A percentile compares a stretch with the other conserved stretches of the same genome.
phyloP scores from a whole-genome alignment of 2,888 invertebrate genomes.

The Tribolium freemani region DNA sequence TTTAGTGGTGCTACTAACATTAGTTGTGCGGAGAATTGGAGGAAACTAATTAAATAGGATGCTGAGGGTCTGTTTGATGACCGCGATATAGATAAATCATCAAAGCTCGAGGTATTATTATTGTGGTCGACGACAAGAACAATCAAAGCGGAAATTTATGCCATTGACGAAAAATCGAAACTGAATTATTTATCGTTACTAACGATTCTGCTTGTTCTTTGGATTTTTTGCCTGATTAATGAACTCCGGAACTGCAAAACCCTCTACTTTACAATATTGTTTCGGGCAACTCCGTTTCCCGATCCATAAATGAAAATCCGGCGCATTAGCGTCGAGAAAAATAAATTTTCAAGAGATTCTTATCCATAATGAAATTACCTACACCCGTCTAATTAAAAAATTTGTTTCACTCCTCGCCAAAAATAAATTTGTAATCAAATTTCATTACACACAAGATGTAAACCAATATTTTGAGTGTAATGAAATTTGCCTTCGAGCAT shows the following conservation, averaged over 20 bases:
- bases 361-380: background rate
- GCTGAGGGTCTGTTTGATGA: constrained; percentile 34
- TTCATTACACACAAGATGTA: background rate
- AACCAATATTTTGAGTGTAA: constrained; percentile 16
- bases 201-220: background rate
- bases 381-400: background rate
- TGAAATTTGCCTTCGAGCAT: constrained; percentile 5
- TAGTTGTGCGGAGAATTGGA: constrained; percentile 34
- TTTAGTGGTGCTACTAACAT: constrained; percentile 23
- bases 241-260: background rate
- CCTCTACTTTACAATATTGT: constrained; percentile 11
- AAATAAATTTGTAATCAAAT: background rate
- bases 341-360: background rate
- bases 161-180: constrained; percentile 1
- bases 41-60: constrained; percentile 37
- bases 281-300: background rate
- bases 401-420: too few species aligned
- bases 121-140: constrained; percentile 9
- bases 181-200: constrained; percentile 9
- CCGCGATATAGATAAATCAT: constrained; percentile 30
- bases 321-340: constrained; percentile 1
- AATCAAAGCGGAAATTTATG: constrained; percentile 14
- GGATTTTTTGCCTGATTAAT: constrained; percentile 17
- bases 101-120: background rate
- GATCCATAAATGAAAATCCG: constrained; percentile 4